phyloP scores from a whole-genome alignment of 1,140 invertebrate species.

The Hylaeus anthracinus region DNA sequence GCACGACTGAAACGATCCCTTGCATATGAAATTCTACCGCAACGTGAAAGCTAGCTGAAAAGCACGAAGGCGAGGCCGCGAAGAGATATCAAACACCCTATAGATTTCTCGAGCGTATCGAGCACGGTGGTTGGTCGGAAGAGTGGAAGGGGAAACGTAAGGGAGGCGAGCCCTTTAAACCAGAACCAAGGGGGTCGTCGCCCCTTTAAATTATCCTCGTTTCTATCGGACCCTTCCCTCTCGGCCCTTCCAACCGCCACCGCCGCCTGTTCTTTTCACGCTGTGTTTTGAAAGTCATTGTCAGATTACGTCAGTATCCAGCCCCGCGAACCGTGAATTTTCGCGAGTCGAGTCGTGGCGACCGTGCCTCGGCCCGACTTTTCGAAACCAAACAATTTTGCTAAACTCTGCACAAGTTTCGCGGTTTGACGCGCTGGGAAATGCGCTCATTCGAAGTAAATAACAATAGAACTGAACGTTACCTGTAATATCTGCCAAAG shows the following conservation, averaged over 20 bases:
- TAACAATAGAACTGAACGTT: too few relatives aligned
- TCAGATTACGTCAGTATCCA: conserved; percentile 40
- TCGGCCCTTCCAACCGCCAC: conserved; percentile 4
- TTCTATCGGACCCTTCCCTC: conserved; percentile 43
- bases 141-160: neutral
- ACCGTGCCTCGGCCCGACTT: neutral
- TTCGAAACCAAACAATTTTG: neutral
- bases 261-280: conserved; percentile 30
- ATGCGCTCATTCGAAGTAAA: too few relatives aligned
- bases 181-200: conserved; percentile 63
- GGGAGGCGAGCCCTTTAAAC: conserved; percentile 67
- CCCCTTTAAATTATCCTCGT: conserved; percentile 66
- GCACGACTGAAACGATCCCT: too few relatives aligned
- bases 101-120: conserved; percentile 22
- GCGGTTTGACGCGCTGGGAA: too few relatives aligned
- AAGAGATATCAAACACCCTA: conserved; percentile 16
- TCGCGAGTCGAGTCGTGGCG: neutral
- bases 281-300: conserved; percentile 52
- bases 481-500: too few relatives aligned
- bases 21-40: too few relatives aligned
- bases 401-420: too few relatives aligned
- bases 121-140: conserved; percentile 9
- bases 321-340: conserved; percentile 12
- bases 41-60: too few relatives aligned
- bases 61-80: too few relatives aligned